Conservation (phyloP, 2,888 invertebrate genomes). For the Crioceris asparagi region DNA sequence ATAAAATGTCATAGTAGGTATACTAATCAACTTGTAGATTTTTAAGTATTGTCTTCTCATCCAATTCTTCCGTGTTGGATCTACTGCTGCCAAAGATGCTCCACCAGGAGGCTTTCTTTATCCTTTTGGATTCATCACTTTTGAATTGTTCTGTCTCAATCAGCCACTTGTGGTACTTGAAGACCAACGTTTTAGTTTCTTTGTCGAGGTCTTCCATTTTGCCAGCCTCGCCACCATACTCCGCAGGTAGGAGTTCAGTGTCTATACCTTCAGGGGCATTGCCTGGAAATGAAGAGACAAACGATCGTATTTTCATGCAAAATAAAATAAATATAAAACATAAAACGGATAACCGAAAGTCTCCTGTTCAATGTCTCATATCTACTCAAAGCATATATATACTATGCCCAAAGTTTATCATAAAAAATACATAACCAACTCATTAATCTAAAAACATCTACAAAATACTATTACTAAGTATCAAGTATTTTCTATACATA, state of each 20-base stretch:
- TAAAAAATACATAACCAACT: too few relatives aligned
- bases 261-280: slow-evolving; percentile 33
- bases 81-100: slow-evolving; percentile 26
- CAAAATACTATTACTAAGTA: too few relatives aligned
- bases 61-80: slow-evolving; percentile 21
- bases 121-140: slow-evolving; percentile 37
- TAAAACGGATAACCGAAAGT: neutral
- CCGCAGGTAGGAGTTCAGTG: slow-evolving; percentile 38
- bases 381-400: too few relatives aligned
- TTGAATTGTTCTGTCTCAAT: slow-evolving; percentile 48
- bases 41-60: slow-evolving; percentile 29
- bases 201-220: slow-evolving; percentile 46
- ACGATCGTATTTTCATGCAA: too few relatives aligned
- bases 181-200: slow-evolving; percentile 45
- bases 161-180: slow-evolving; percentile 51
- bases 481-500: too few relatives aligned
- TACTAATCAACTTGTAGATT: slow-evolving; percentile 35
- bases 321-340: slow-evolving; percentile 3
- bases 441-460: too few relatives aligned
- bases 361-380: too few relatives aligned
- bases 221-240: slow-evolving; percentile 51
- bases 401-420: too few relatives aligned
- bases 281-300: slow-evolving; percentile 19
- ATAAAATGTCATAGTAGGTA: too few relatives aligned
- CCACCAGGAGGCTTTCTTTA: slow-evolving; percentile 35